Percentiles rank a stretch among this genome's conserved stretches.
phyloP scores from a whole-genome alignment of 2,888 invertebrate genomes.

The Cataglyphis albicans region DNA sequence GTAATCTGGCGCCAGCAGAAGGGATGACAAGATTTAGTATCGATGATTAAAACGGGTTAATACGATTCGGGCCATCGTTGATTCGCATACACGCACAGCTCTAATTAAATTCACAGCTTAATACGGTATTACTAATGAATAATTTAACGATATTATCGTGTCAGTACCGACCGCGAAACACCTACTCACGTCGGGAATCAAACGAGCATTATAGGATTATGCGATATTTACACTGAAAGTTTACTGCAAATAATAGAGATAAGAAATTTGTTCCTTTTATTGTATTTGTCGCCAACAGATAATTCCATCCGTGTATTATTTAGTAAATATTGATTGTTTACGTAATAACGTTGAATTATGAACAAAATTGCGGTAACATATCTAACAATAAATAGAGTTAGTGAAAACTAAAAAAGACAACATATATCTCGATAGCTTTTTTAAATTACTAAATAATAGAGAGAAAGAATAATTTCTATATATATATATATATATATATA shows the following conservation, averaged over 20 bases:
- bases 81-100: background rate
- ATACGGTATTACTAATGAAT: conserved; percentile 37
- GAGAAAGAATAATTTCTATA: background rate
- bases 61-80: conserved; percentile 5
- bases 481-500: conserved; percentile 5
- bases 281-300: background rate
- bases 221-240: background rate
- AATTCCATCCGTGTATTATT: background rate
- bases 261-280: conserved; percentile 23
- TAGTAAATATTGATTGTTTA: background rate
- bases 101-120: conserved; percentile 44
- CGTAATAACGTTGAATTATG: background rate
- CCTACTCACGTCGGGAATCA: background rate
- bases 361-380: background rate
- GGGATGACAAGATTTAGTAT: conserved; percentile 8
- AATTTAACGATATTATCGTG: conserved; percentile 36
- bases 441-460: background rate
- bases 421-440: background rate
- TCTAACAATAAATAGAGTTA: background rate
- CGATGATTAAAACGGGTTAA: conserved; percentile 15
- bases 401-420: background rate
- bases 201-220: conserved; percentile 22
- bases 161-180: conserved; percentile 8
- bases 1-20: background rate
- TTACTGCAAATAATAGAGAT: conserved; percentile 27